These are phyloP conservation scores for Conomelus anceps DNA, from an alignment of 2,888 invertebrate species.

Conservation along the genomic window DNA sequence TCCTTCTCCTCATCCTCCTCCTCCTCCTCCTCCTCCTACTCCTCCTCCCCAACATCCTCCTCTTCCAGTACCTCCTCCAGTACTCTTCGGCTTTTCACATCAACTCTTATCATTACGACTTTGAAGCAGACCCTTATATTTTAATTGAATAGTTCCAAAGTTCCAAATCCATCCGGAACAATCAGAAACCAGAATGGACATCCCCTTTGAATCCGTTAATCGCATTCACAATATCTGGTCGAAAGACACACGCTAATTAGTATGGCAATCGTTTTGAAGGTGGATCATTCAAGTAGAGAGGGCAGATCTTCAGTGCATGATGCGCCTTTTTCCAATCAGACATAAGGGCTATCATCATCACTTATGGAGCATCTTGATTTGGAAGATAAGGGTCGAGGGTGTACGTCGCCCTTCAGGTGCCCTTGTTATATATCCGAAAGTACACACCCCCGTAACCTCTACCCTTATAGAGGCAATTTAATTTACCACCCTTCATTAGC, in stretches of 20 bases:
- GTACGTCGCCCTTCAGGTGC: not conserved
- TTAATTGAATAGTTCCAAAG: not conserved
- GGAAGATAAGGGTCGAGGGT: not conserved
- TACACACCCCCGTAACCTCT: not conserved
- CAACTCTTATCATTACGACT: not conserved
- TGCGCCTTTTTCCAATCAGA: not conserved
- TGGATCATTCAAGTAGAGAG: not conserved
- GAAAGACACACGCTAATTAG: not conserved
- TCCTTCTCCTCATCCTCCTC: no score
- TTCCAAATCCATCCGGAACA: not conserved
- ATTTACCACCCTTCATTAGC: not conserved
- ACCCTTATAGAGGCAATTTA: not conserved
- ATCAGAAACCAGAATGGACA: not conserved
- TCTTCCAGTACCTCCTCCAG: not conserved
- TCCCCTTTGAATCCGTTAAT: not conserved
- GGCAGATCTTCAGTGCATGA: not conserved
- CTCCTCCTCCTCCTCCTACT: no score
- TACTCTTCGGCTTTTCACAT: no score
- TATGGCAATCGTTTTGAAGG: not conserved
- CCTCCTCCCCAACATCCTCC: no score
- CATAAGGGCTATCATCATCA: not conserved
- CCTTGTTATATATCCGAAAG: not conserved
- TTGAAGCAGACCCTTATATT: not conserved
- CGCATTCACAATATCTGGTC: not conserved
- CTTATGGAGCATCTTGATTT: not conserved